phyloP scores from a whole-genome alignment of 1,140 invertebrate genomes.

The Pogonomyrmex barbatus region DNA sequence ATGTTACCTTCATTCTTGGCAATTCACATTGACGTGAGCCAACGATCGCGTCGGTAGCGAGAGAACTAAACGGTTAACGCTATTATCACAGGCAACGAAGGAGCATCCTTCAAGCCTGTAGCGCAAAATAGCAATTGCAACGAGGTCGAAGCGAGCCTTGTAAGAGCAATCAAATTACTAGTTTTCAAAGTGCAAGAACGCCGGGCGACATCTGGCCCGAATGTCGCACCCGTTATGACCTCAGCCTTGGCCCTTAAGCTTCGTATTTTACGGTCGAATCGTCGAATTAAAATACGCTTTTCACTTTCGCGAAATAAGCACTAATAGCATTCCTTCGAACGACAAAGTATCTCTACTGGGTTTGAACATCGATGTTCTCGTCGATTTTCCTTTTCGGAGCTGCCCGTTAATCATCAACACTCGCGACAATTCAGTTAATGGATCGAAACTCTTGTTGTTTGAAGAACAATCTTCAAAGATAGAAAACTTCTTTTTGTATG shows the following conservation, averaged over 20 bases:
- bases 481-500: not conserved
- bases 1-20: not conserved
- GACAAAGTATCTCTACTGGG: constrained; percentile 18
- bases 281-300: too few species aligned
- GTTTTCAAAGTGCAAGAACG: constrained; percentile 53
- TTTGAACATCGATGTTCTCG: not conserved
- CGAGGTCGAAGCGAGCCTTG: constrained; percentile 7
- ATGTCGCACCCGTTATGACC: constrained; percentile 18
- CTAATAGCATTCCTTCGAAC: not conserved
- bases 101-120: constrained; percentile 12
- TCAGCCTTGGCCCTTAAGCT: not conserved
- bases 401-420: constrained; percentile 5
- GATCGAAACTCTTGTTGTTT: not conserved
- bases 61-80: not conserved
- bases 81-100: constrained; percentile 36
- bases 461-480: not conserved
- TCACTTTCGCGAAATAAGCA: constrained; percentile 15
- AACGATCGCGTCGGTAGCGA: constrained; percentile 1
- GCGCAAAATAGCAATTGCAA: constrained; percentile 26
- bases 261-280: constrained; percentile 31
- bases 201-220: constrained; percentile 29
- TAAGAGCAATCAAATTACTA: constrained; percentile 65
- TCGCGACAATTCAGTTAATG: constrained; percentile 35
- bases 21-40: not conserved
- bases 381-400: not conserved